These are phyloP conservation scores for Corythoichthys haematopterus DNA, from an alignment of 2,113 vertebrate genomes.

Conservation along the genomic window DNA sequence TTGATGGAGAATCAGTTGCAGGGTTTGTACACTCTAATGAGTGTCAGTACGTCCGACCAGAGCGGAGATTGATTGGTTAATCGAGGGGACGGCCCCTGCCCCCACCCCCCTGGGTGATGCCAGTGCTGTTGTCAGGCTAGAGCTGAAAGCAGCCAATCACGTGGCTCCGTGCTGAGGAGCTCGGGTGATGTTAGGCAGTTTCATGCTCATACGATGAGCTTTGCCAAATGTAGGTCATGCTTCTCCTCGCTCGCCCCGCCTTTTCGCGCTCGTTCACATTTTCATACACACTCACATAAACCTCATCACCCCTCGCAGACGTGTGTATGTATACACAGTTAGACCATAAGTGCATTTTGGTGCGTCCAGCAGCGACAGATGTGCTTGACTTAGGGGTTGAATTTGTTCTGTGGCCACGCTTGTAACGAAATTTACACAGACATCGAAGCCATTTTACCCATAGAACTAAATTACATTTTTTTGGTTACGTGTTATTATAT, in stretches of 20 bases:
- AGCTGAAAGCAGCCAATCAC: slow-evolving; percentile 66
- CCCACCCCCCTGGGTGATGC: slow-evolving; percentile 66
- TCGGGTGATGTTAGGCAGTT: slow-evolving; percentile 74
- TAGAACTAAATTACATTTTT: not conserved
- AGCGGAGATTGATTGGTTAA: slow-evolving; percentile 55
- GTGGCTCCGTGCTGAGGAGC: slow-evolving; percentile 58
- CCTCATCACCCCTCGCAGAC: slow-evolving; percentile 32
- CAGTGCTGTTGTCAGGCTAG: slow-evolving; percentile 67
- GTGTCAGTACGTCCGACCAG: slow-evolving; percentile 44
- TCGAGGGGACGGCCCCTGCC: slow-evolving; percentile 52
- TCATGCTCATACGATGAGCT: slow-evolving; percentile 71
- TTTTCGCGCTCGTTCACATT: slow-evolving; percentile 10
- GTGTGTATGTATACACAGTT: slow-evolving; percentile 6
- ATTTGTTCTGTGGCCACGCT: not conserved
- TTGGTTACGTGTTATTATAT: not conserved
- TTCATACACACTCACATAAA: slow-evolving; percentile 25
- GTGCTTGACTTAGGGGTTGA: not conserved
- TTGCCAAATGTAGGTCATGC: slow-evolving; percentile 76
- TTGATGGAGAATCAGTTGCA: slow-evolving; percentile 49
- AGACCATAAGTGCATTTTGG: slow-evolving; percentile 22
- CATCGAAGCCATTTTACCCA: not conserved
- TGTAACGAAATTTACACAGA: slow-evolving; percentile 18
- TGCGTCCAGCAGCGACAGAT: not conserved
- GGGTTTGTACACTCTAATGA: slow-evolving; percentile 37
- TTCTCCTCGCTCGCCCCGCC: slow-evolving; percentile 45